Conservation (phyloP, 2,888 invertebrate genomes). For the Beris chalybata region DNA sequence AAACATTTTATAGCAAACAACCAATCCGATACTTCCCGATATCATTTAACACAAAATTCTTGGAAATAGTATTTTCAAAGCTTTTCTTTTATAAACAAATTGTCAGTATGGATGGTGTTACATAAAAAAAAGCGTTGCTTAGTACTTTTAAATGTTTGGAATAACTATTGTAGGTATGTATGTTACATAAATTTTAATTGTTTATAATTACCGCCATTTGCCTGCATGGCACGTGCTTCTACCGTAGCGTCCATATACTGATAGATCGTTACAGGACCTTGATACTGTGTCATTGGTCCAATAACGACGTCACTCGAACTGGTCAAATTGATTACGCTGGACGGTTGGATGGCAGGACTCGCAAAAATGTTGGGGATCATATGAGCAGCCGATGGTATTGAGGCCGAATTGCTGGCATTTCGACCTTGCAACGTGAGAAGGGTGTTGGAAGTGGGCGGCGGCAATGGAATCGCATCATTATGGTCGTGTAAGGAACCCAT, state of each 20-base stretch:
- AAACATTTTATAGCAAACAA: too few species aligned
- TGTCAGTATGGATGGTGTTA: too few species aligned
- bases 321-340: constrained; percentile 56
- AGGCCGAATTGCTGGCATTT: constrained; percentile 42
- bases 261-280: constrained; percentile 60
- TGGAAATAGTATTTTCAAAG: too few species aligned
- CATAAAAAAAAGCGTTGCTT: too few species aligned
- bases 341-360: constrained; percentile 50
- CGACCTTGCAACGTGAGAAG: constrained; percentile 47
- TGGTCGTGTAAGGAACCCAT: constrained; percentile 17
- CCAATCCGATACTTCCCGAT: too few species aligned
- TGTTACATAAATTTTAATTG: too few species aligned
- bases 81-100: too few species aligned
- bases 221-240: constrained; percentile 50
- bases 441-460: constrained; percentile 45
- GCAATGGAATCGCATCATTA: constrained; percentile 41
- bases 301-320: constrained; percentile 60
- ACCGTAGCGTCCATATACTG: constrained; percentile 56
- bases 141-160: too few species aligned
- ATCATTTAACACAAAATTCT: too few species aligned
- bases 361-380: constrained; percentile 48
- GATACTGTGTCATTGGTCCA: constrained; percentile 60
- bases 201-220: constrained; percentile 47
- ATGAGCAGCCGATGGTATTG: constrained; percentile 42
- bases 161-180: too few species aligned